A percentile compares a stretch with the other conserved stretches of the same genome.
Conservation (phyloP, 2,888 invertebrate species). For the Pegoplata infirma region DNA sequence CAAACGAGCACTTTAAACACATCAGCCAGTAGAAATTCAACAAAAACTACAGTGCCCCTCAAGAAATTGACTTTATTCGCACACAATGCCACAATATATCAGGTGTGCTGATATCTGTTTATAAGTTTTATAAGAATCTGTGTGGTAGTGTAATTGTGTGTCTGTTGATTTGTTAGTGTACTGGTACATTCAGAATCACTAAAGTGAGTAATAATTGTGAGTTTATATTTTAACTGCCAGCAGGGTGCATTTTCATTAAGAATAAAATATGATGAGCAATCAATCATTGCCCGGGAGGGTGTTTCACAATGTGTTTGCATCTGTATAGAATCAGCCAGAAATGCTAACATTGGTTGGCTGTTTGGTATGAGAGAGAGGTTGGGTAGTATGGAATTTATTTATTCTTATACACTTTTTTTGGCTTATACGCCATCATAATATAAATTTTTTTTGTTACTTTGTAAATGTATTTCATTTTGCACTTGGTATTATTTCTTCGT, state of each 20-base stretch:
- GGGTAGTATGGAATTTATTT: constrained; percentile 11
- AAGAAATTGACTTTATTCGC: background rate
- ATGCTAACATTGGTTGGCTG: constrained; percentile 42
- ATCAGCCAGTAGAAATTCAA: constrained; percentile 5
- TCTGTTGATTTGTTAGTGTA: constrained; percentile 34
- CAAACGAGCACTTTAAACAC: background rate
- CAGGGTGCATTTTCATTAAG: constrained; percentile 79
- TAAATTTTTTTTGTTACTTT: background rate
- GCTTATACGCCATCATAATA: constrained; percentile 48
- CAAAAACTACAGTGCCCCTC: background rate
- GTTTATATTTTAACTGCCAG: constrained; percentile 67
- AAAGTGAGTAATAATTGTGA: constrained; percentile 39
- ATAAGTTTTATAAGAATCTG: background rate
- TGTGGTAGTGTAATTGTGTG: background rate
- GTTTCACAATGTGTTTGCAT: constrained; percentile 68
- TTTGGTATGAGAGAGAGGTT: constrained; percentile 10
- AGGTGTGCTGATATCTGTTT: constrained; percentile 18
- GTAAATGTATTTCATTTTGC: constrained; percentile 44
- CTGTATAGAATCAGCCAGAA: constrained; percentile 45
- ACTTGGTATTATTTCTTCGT: constrained; percentile 23
- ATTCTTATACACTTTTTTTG: constrained; percentile 31
- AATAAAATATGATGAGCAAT: constrained; percentile 79
- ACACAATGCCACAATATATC: constrained; percentile 23
- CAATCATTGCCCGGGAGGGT: constrained; percentile 78
- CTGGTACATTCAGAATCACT: constrained; percentile 6